Conservation (phyloP, 2,888 invertebrate genomes). For the Drepanosiphum platanoidis region DNA sequence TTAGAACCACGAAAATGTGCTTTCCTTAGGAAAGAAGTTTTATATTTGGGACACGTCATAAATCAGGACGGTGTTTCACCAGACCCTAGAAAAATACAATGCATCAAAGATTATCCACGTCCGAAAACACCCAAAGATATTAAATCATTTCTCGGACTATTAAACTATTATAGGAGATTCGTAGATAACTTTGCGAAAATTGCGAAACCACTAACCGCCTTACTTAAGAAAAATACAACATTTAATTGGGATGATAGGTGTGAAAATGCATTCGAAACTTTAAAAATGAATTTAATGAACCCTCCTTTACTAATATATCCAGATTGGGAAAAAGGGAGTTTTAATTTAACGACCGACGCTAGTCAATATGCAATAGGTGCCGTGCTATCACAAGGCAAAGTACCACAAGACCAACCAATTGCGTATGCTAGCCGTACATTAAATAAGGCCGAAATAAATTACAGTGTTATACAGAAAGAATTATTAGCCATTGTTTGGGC, state of each 20-base stretch:
- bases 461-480: constrained; percentile 15
- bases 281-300: background rate
- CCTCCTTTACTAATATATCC: background rate
- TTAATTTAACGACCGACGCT: background rate
- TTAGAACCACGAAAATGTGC: background rate
- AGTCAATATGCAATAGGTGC: background rate
- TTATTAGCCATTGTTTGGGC: background rate
- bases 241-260: background rate
- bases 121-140: background rate
- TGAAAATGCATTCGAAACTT: background rate
- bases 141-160: background rate
- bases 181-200: background rate
- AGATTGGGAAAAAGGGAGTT: background rate
- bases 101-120: background rate
- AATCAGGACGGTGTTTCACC: background rate
- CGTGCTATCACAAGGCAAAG: background rate
- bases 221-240: background rate
- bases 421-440: background rate
- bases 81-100: background rate
- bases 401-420: background rate
- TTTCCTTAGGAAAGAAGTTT: background rate
- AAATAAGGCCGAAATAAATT: background rate
- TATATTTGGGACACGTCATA: background rate
- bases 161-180: background rate
- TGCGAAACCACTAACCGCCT: background rate